phyloP scores from a whole-genome alignment of 2,113 vertebrate species.

The Felis chaus region DNA sequence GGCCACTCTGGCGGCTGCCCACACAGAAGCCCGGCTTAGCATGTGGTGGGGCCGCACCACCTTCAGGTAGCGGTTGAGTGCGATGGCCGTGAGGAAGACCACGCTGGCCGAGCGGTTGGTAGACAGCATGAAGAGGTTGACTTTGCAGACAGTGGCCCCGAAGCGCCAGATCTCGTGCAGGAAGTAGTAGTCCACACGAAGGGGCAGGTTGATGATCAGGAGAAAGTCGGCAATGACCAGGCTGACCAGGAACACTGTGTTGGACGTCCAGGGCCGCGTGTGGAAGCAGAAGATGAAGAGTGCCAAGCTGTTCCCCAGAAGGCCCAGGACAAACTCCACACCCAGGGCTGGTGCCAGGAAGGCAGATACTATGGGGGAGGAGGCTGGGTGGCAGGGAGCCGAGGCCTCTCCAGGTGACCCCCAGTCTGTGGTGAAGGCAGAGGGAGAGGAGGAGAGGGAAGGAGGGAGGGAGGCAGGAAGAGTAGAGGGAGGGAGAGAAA shows the following conservation, averaged over 20 bases:
- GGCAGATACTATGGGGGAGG: neutral
- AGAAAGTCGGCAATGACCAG: slow-evolving; percentile 85
- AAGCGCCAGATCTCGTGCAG: slow-evolving; percentile 59
- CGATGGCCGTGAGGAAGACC: slow-evolving; percentile 83
- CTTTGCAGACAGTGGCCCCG: slow-evolving; percentile 60
- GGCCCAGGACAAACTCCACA: slow-evolving; percentile 84
- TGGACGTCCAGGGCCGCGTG: slow-evolving; percentile 84
- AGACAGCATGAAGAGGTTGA: slow-evolving; percentile 84
- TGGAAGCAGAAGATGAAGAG: slow-evolving; percentile 86
- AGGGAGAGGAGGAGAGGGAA: neutral
- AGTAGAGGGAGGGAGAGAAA: neutral
- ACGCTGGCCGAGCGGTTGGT: slow-evolving; percentile 84
- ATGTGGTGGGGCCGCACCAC: slow-evolving; percentile 79
- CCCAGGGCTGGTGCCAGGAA: slow-evolving; percentile 73
- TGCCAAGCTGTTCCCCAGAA: slow-evolving; percentile 83
- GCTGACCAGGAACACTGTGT: slow-evolving; percentile 84
- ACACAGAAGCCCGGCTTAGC: slow-evolving; percentile 74
- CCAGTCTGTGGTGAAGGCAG: neutral
- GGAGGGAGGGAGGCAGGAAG: neutral
- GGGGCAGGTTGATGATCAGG: slow-evolving; percentile 83
- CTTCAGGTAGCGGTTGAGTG: slow-evolving; percentile 85
- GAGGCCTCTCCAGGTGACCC: neutral
- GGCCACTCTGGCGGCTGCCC: slow-evolving; percentile 75
- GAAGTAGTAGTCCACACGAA: slow-evolving; percentile 79
- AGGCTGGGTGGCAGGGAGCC: neutral